These are phyloP conservation scores for Thrips palmi DNA, from an alignment of 1,140 invertebrate species.

Conservation along the genomic window DNA sequence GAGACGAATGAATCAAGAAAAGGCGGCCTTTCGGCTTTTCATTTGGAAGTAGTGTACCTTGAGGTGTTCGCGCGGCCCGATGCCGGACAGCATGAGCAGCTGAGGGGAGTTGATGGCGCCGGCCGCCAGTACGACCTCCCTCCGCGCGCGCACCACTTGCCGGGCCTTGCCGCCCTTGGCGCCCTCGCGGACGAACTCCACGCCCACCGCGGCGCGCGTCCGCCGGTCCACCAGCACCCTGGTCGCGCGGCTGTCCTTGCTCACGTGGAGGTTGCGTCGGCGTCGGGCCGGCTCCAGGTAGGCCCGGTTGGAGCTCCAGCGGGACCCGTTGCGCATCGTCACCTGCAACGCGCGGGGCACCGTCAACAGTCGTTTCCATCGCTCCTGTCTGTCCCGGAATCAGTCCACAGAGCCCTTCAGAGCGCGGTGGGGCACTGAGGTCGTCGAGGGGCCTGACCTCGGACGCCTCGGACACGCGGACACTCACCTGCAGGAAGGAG, in stretches of 20 bases:
- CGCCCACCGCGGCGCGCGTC: conserved; percentile 41
- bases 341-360: conserved; percentile 29
- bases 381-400: too few relatives aligned
- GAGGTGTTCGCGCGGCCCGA: conserved; percentile 54
- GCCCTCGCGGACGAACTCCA: conserved; percentile 35
- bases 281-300: conserved; percentile 45
- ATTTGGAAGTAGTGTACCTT: conserved; percentile 38
- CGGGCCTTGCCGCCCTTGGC: conserved; percentile 26
- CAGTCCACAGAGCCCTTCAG: conserved; percentile 59
- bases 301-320: conserved; percentile 54
- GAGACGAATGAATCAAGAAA: too few relatives aligned
- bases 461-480: too few relatives aligned
- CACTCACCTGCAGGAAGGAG: conserved; percentile 28
- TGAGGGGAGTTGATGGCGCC: conserved; percentile 59
- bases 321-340: conserved; percentile 44
- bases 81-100: conserved; percentile 61
- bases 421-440: conserved; percentile 61
- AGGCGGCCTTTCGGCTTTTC: too few relatives aligned
- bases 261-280: conserved; percentile 42
- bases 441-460: too few relatives aligned
- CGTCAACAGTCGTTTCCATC: conserved; percentile 28
- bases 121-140: conserved; percentile 58
- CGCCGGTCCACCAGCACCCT: conserved; percentile 51
- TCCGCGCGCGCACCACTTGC: conserved; percentile 35
- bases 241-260: conserved; percentile 41